Evolutionary conservation across 92 coral and sea anemone species (phyloP), one percentile per base, ranked within the genome.

Genomic region (Montipora capitata): DNA sequence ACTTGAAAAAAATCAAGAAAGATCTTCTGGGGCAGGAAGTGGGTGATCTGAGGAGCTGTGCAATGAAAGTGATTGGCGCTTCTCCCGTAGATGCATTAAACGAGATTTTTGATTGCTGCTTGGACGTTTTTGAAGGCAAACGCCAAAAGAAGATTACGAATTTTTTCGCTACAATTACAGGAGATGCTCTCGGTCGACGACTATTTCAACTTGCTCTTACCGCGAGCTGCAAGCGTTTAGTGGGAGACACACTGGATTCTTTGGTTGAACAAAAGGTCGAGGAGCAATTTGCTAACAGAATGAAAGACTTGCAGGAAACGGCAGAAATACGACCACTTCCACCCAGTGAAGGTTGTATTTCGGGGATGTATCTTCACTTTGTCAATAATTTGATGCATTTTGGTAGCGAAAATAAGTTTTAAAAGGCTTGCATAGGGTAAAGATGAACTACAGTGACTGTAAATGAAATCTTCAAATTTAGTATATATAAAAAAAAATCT

Each of bases 1-100:
- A 77, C 39, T 68, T 96, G 59, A 92, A 77, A 42, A 96, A 87
- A 75, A 91, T 91, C 72, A 93, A 93, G 78, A 94, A 72, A 73
- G 91, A 94, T 49, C 92, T 96, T 17, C 87, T 96, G 52, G 99
- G 99, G 1, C 78, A 85, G 7, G 82, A 82, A 43, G 86, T 76
- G 5, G 91, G 96, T 7, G 99, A 96, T 65, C 89, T 88, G 18
- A 79, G 94, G 69, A 94, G 98, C 68, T 80, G 94, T 15, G 90
- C 93, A 3, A 87, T 79, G 83, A 93, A 86, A 80, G 71, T 96
- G 12, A 79, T 91, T 40, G 96, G 88, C 2, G 67, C 92, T 7
- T 89, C 98, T 38, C 93, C 95, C 2, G 84, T 89, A 3, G 94
- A 91, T 27, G 80, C 92, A n/a, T 38, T 96, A 5, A 74, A 81